Evolutionary conservation across 1,140 invertebrate species (phyloP), one percentile per base, ranked within the genome.

Genomic region (Coboldia fuscipes): DNA sequence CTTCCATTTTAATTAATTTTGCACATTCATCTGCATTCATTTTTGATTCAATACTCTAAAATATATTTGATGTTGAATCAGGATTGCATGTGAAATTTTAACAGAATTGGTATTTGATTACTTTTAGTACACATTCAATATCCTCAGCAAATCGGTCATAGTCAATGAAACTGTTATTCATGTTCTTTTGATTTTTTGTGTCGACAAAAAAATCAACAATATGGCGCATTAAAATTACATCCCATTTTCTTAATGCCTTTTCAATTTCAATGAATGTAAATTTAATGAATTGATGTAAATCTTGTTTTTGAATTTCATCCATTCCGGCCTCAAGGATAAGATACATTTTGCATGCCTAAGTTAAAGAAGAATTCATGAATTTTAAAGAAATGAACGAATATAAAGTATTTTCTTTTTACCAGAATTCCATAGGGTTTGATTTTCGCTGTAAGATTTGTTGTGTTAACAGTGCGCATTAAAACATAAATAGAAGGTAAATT

Each of bases 401-500:
- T n/a, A n/a, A n/a, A n/a, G n/a, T n/a, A n/a, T n/a, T n/a, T n/a
- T n/a, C n/a, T 68, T 39, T 58, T 60, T 22, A 61, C 60, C 38
- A 66, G 53, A 18, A 65, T 49, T 36, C 57, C 50, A 33, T 43
- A 49, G 26, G 42, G 36, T 22, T 48, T 48, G 3, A 54, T 63
- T 29, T 56, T 54, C 3, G 53, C 41, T 37, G 51, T 60, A 4
- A 48, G 50, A 9, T 45, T 47, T 31, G 61, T 53, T 20, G 64
- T 46, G 36, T 59, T 63, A 0, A 66, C 55, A 15, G 52, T 53
- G 19, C 61, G 54, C 51, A 66, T 56, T 15, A 68, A 53, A 0
- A 58, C 55, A 37, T 68, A 67, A 6, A 68, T 45, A 3, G 63
- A 61, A 8, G 63, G 60, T 29, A 63, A 51, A 48, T 69, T 68